Conservation (phyloP, 2,113 vertebrate species). For the Pampusana beccarii region DNA sequence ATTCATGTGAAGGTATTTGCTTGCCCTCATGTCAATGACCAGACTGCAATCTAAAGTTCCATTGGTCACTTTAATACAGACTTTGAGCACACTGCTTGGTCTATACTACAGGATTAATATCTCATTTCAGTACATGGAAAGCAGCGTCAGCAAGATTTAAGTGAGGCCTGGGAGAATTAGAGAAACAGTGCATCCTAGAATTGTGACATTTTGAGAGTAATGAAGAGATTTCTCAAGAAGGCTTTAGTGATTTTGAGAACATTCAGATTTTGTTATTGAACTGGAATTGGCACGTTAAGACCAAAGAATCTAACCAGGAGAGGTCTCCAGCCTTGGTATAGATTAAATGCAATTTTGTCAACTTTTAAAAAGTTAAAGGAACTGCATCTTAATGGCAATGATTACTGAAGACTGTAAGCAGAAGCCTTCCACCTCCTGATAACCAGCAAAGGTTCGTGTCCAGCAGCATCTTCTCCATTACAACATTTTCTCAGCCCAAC, state of each 20-base stretch:
- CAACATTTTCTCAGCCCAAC: conserved; percentile 6
- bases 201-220: conserved; percentile 30
- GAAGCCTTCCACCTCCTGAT: conserved; percentile 51
- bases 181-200: background rate
- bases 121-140: background rate
- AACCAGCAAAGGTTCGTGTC: background rate
- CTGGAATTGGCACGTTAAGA: background rate
- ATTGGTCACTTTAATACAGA: background rate
- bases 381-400: conserved; percentile 32
- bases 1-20: background rate
- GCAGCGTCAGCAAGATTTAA: background rate
- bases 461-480: conserved; percentile 59
- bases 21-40: background rate
- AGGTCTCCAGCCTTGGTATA: background rate
- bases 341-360: conserved; percentile 45
- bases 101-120: background rate
- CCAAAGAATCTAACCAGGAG: background rate
- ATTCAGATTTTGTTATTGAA: conserved; percentile 66
- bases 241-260: conserved; percentile 64
- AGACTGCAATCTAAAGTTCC: background rate
- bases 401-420: conserved; percentile 40
- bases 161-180: background rate
- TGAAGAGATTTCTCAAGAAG: background rate
- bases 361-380: conserved; percentile 64
- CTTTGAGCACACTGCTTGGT: background rate